A percentile compares a stretch with the other conserved stretches of the same genome.
These are phyloP conservation scores for Gerris buenoi DNA, from an alignment of 1,140 invertebrate genomes.

Conservation along the genomic window DNA sequence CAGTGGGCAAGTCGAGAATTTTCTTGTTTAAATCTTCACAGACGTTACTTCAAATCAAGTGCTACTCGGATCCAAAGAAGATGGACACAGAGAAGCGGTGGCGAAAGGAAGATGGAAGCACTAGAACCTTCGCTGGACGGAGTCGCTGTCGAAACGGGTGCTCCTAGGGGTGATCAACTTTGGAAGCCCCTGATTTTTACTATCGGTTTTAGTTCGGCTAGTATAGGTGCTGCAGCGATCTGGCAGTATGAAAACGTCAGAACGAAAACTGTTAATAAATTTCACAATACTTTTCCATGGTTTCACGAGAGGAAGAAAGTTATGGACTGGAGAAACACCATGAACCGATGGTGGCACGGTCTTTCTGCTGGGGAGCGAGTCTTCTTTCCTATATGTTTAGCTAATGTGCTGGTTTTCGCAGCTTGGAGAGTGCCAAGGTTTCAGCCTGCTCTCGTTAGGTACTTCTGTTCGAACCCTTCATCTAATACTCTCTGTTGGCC, in stretches of 20 bases:
- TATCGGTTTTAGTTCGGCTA: constrained; percentile 54
- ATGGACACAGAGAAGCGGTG: no score
- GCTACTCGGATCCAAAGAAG: no score
- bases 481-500: constrained; percentile 59
- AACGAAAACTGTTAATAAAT: constrained; percentile 39
- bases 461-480: constrained; percentile 57
- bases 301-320: constrained; percentile 5
- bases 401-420: constrained; percentile 66
- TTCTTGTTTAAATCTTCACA: no score
- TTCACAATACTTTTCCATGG: constrained; percentile 38
- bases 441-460: constrained; percentile 61
- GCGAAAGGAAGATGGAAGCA: neutral
- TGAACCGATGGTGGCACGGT: constrained; percentile 57
- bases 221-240: constrained; percentile 57
- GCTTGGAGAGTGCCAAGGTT: constrained; percentile 63
- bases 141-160: constrained; percentile 2
- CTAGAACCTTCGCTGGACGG: constrained; percentile 9
- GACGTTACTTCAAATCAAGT: no score
- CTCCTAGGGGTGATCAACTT: constrained; percentile 22
- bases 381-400: constrained; percentile 59
- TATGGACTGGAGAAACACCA: constrained; percentile 34
- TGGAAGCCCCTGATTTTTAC: constrained; percentile 49
- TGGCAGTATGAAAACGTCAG: constrained; percentile 78
- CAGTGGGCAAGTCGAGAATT: no score
- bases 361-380: constrained; percentile 58